Evolutionary conservation across 37 sponge, comb jelly and placozoan genomes (phyloP).

Genomic region (Lycopodina hypogea): DNA sequence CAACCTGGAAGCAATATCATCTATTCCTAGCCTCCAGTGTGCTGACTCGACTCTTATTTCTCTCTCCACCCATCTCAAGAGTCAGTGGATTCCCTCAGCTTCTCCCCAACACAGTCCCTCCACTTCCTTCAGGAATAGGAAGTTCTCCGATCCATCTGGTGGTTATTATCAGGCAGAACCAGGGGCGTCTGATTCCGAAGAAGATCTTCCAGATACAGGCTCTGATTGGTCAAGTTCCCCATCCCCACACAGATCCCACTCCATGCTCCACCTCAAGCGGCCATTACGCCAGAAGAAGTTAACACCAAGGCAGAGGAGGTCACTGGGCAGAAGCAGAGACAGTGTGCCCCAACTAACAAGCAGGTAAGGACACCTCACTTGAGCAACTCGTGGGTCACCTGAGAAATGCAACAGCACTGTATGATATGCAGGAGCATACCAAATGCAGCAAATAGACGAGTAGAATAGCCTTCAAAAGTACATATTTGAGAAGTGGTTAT

Average conservation of each 20-base stretch:
- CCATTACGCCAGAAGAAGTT: not conserved
- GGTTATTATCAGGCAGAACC: not conserved
- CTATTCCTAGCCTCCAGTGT: slow-evolving; percentile 27
- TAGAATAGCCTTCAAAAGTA: not conserved
- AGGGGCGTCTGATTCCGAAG: not conserved
- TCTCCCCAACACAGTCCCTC: not conserved
- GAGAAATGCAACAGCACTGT: too few relatives aligned
- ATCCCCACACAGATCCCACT: not conserved
- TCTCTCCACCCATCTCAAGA: not conserved
- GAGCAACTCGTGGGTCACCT: too few relatives aligned
- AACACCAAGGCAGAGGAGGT: too few relatives aligned
- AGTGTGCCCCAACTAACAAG: too few relatives aligned
- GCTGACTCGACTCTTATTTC: slow-evolving; percentile 42
- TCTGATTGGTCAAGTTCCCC: slow-evolving; percentile 4
- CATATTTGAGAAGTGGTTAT: too few relatives aligned
- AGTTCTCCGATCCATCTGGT: slow-evolving; percentile 15
- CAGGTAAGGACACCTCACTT: too few relatives aligned
- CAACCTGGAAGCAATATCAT: not conserved
- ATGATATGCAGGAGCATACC: too few relatives aligned
- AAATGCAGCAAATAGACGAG: slow-evolving; percentile 17
- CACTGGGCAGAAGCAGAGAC: too few relatives aligned
- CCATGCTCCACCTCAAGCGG: not conserved
- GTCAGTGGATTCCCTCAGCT: not conserved
- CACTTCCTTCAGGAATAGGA: not conserved
- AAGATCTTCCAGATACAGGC: not conserved